Conservation (phyloP, 2,888 invertebrate genomes). For the Nomada ferruginata region DNA sequence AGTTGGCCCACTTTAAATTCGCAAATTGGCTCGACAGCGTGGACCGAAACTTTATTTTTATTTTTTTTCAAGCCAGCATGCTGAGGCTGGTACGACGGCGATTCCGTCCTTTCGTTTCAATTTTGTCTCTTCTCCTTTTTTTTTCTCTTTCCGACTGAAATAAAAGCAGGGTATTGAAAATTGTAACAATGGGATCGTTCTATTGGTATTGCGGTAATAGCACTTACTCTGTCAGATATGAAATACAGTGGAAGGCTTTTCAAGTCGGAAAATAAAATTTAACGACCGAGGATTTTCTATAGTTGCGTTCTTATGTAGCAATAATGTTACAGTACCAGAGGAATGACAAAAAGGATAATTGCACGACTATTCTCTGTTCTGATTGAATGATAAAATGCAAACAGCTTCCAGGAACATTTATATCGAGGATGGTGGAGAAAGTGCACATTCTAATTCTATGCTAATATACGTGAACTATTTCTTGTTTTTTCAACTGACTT, state of each 20-base stretch:
- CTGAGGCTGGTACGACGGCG: background rate
- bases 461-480: too few relatives aligned
- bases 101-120: background rate
- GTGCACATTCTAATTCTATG: conserved; percentile 21
- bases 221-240: background rate
- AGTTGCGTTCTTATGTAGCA: background rate
- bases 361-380: conserved; percentile 27
- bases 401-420: conserved; percentile 5
- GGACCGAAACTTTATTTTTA: conserved; percentile 18
- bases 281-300: background rate
- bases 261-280: conserved; percentile 6
- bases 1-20: conserved; percentile 28
- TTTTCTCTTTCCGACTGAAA: background rate
- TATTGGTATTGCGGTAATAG: conserved; percentile 14
- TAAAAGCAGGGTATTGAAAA: conserved; percentile 6
- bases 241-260: background rate
- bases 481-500: background rate
- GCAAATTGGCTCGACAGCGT: conserved; percentile 29
- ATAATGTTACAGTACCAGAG: background rate
- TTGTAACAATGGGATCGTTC: background rate
- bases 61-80: background rate
- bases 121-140: background rate
- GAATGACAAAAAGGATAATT: background rate
- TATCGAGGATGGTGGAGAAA: background rate
- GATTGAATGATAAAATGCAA: background rate